Evolutionary conservation across 2,113 vertebrate species (phyloP), one percentile per base, ranked within the genome.

Genomic region (Seriola quinqueradiata): DNA sequence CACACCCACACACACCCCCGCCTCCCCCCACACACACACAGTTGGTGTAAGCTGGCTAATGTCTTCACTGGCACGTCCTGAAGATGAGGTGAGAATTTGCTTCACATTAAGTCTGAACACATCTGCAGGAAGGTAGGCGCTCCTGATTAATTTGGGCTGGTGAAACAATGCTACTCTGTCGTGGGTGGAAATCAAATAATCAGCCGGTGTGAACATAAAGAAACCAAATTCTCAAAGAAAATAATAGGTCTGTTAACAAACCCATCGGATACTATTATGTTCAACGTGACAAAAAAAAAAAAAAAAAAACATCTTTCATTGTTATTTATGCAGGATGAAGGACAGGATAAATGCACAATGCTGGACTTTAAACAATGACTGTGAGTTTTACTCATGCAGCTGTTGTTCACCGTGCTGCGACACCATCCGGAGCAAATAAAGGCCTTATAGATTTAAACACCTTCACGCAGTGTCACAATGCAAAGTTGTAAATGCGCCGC

Each of bases 391-490:
- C 52, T 21, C 36, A 71, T 40, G 48, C 6, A 28, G 32, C 71
- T 77, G 60, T 78, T 73, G 65, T 73, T 80, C 58, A 42, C 32
- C 1, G 5, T 0, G 64, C 48, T 3, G 46, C 12, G 69, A 71
- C 59, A 46, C 7, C 28, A 85, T 74, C 67, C 52, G 10, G 52
- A 57, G 70, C 52, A 64, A 64, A 83, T 10, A 28, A 78, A 80
- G 58, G 55, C 70, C 4, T 1, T 21, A 50, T 63, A 23, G 34
- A 67, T 75, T 70, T 40, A 46, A 82, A 73, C 40, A 63, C 65
- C 63, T 81, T 58, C 4, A 4, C 69, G 74, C 38, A 6, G 40
- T 54, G 70, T 84, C 84, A 85, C 61, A 76, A 72, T 67, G 60
- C 71, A 76, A 64, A 77, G 71, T 44, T 72, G 57, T 64, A 58